Conservation (phyloP, 2,113 vertebrate genomes). For the Murina feae region DNA sequence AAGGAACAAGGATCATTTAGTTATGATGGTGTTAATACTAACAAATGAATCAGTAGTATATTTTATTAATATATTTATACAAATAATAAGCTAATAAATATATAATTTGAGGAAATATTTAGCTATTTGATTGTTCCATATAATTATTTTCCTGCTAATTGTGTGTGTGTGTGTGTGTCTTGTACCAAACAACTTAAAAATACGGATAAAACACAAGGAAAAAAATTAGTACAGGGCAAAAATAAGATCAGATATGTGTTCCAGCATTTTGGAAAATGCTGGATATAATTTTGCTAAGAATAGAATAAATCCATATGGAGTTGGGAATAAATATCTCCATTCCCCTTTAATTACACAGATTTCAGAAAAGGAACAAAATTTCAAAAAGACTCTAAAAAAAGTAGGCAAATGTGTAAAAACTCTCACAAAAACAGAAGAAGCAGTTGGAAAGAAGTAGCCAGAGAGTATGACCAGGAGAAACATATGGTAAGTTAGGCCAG, state of each 20-base stretch:
- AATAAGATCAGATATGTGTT: neutral
- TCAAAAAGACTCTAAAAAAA: neutral
- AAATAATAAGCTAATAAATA: neutral
- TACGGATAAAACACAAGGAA: neutral
- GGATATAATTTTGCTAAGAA: neutral
- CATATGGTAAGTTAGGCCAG: neutral
- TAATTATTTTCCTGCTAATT: neutral
- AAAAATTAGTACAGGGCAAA: neutral
- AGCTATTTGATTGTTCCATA: neutral
- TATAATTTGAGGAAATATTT: neutral
- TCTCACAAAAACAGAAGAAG: neutral
- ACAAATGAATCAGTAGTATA: neutral
- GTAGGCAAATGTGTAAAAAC: neutral
- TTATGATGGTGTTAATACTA: neutral
- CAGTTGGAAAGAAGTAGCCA: neutral
- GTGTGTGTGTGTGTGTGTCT: neutral
- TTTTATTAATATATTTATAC: neutral
- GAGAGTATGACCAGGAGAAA: neutral
- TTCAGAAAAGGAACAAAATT: neutral
- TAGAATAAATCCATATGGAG: neutral
- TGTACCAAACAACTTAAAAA: neutral
- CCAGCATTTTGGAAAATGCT: neutral
- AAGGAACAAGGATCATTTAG: neutral
- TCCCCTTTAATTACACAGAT: slow-evolving; percentile 1
- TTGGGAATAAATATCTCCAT: neutral